Base-by-base conservation (phyloP, 2,797 vertebrate species). In the Lagorchestes hirsutus region DNA sequence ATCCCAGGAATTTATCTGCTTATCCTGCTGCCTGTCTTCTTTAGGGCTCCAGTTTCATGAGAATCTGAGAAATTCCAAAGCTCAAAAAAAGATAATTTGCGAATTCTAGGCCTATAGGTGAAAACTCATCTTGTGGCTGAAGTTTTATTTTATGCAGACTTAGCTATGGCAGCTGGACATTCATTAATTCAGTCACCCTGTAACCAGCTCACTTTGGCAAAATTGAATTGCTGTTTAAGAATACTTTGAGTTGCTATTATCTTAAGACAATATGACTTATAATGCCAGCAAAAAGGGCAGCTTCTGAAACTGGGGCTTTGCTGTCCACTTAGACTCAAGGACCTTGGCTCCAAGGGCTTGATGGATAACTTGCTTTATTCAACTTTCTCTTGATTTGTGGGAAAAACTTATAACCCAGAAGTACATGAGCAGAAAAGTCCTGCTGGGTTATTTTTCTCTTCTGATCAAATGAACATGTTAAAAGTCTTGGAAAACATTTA, bases 251-350 rank as follows among this genome's bases (percentile, higher is more conserved):
- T 93, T 54, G 59, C 14, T 50, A 27, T 93, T 67, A 90, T 92
- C 52, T 92, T 46, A 18, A 87, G 22, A 93, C 50, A 87, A 11
- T 46, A 46, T 50, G 40, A 87, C 67, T 74, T 82, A 22, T 9
- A 82, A 52, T 57, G 29, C 52, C 92, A 67, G 62, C 55, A 10
- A 28, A 24, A 94, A 93, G 54, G 0, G 0, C 54, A 93, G 4
- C 54, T 94, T 94, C 93, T 56, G 98, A 97, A 98, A 97, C 98
- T 96, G 98, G 98, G 97, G 98, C 97, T 97, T 96, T 97, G 58
- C 90, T 93, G 97, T 96, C 97, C 93, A 27, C 74, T 94, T 90
- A 96, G 97, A 96, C 94, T 93, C 92, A 28, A 97, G 96, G 92
- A 95, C 94, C 94, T 92, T 93, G 57, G 0, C 96, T 97, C 91